Conservation (phyloP, 2,113 vertebrate genomes). For the Coregonus clupeaformis region DNA sequence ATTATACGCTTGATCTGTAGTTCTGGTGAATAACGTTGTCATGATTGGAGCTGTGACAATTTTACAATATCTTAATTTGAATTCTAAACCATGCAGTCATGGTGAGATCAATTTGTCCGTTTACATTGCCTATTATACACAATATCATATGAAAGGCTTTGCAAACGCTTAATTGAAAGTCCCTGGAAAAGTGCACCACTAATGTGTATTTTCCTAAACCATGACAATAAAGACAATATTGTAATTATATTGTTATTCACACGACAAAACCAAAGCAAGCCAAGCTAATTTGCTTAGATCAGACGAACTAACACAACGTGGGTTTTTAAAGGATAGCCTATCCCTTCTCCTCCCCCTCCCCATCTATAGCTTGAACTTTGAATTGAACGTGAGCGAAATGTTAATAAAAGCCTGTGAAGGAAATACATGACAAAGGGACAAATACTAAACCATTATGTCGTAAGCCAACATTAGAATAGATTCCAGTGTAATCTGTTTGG, state of each 20-base stretch:
- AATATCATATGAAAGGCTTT: neutral
- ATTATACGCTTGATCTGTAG: neutral
- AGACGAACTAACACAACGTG: slow-evolving; percentile 39
- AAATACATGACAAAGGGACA: slow-evolving; percentile 62
- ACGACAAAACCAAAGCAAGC: slow-evolving; percentile 7
- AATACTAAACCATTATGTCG: slow-evolving; percentile 57
- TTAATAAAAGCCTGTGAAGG: slow-evolving; percentile 54
- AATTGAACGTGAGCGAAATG: slow-evolving; percentile 78
- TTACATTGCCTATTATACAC: neutral
- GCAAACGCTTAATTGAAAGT: slow-evolving; percentile 28
- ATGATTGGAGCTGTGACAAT: neutral
- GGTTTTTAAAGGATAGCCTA: slow-evolving; percentile 41
- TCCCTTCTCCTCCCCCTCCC: neutral
- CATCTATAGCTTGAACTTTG: slow-evolving; percentile 75
- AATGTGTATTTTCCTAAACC: neutral
- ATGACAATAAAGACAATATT: neutral
- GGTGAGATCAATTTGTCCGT: neutral
- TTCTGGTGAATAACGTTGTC: neutral
- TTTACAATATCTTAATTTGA: slow-evolving; percentile 2
- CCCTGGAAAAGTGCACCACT: slow-evolving; percentile 50
- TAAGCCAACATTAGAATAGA: neutral
- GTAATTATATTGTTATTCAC: neutral
- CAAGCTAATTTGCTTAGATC: slow-evolving; percentile 3
- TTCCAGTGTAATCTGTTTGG: neutral
- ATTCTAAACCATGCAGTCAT: slow-evolving; percentile 25